Evolutionary conservation across 1,140 invertebrate genomes (phyloP).

Genomic region (Caenorhabditis briggsae): DNA sequence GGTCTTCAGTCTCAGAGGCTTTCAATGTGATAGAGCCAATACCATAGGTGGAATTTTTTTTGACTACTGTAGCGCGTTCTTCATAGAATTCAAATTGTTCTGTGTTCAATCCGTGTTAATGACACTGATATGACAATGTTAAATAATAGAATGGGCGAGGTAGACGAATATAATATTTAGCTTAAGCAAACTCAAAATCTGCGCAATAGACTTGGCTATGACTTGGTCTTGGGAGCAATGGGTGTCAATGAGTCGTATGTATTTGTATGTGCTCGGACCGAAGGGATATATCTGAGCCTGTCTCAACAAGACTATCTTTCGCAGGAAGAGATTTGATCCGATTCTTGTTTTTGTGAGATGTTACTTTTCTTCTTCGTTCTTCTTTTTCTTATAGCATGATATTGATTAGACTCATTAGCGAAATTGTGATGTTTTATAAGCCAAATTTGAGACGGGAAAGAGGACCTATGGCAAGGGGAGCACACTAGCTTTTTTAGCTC

Average conservation of each 20-base stretch:
- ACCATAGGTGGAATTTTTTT: too few relatives aligned
- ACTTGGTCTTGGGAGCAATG: conserved; percentile 23
- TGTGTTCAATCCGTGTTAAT: not conserved
- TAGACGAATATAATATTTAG: conserved; percentile 44
- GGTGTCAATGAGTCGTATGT: conserved; percentile 54
- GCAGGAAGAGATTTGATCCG: conserved; percentile 36
- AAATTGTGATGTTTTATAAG: conserved; percentile 9
- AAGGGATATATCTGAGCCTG: conserved; percentile 42
- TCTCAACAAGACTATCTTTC: conserved; percentile 14
- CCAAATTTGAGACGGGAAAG: conserved; percentile 46
- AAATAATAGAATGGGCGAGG: conserved; percentile 18
- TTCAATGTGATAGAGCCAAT: too few relatives aligned
- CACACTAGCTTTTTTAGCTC: conserved; percentile 5
- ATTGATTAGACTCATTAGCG: conserved; percentile 57
- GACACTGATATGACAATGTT: conserved; percentile 46
- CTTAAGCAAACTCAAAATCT: conserved; percentile 50
- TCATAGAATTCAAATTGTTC: too few relatives aligned
- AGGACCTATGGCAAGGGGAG: too few relatives aligned
- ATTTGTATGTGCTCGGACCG: conserved; percentile 42
- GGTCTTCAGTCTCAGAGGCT: too few relatives aligned
- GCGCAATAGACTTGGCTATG: conserved; percentile 31
- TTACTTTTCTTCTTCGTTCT: not conserved
- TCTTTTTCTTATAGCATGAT: not conserved
- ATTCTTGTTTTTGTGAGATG: conserved; percentile 23
- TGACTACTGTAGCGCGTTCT: too few relatives aligned